Evolutionary conservation across 1,140 invertebrate species (phyloP).

Genomic region (Helicoverpa zea): DNA sequence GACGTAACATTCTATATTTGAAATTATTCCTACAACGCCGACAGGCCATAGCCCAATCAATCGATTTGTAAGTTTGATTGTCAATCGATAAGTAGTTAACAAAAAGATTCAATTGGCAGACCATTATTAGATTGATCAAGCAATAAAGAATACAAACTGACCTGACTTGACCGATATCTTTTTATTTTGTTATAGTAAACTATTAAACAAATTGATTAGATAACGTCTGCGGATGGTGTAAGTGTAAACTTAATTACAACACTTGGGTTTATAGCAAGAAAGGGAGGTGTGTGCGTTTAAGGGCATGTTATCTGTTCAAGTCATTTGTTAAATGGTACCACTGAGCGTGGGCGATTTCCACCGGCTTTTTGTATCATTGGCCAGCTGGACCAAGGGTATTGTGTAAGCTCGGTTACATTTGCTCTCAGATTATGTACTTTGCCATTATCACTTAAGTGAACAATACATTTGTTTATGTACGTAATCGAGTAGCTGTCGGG

Average conservation of each 20-base stretch:
- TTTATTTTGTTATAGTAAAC: not conserved
- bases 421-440: not conserved
- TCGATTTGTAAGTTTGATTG: constrained; percentile 10
- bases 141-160: not conserved
- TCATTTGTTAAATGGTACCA: constrained; percentile 22
- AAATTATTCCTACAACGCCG: constrained; percentile 11
- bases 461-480: not conserved
- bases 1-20: constrained; percentile 25
- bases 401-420: constrained; percentile 28
- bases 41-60: constrained; percentile 14
- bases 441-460: constrained; percentile 15
- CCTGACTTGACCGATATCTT: not conserved
- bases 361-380: constrained; percentile 25
- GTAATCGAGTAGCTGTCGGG: not conserved
- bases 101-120: constrained; percentile 23
- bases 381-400: constrained; percentile 9
- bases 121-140: not conserved
- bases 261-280: not conserved
- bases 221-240: not conserved
- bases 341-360: constrained; percentile 16
- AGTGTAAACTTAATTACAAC: not conserved
- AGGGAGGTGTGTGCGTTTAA: not conserved
- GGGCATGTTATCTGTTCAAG: not conserved
- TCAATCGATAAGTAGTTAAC: constrained; percentile 17
- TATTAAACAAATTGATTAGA: not conserved